Evolutionary conservation across 2,113 vertebrate genomes (phyloP), one percentile per base, ranked within the genome.

Genomic region (Accipiter virgatus): DNA sequence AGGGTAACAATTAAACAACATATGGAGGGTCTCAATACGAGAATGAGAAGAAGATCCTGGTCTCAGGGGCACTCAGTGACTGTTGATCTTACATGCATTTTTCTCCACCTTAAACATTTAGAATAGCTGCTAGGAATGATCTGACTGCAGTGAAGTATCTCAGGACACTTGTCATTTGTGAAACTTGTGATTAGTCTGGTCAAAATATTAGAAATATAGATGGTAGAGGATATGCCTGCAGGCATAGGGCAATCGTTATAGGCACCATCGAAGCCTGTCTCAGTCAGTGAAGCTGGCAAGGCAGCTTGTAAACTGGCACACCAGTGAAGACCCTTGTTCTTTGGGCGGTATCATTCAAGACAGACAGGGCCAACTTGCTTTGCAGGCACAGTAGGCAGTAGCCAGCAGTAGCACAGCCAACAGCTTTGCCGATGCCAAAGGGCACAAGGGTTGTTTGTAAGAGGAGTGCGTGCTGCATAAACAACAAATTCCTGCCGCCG

Each of bases 361-460:
- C 65, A 81, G 84, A 89, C 84, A 92, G 81, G 79, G 50, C 16
- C 63, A 88, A 5, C 79, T 96, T 91, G 77, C 61, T 85, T 43
- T 67, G 74, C 73, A 45, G 47, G 25, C 73, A 79, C 62, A 45
- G 52, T 4, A 36, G 56, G 50, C 36, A 58, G 86, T 31, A 75
- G 92, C 62, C 79, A 56, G 62, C 36, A 85, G 77, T 22, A 82
- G 81, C 61, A 59, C 34, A 89, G 84, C 84, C 81, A 96, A 65
- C 52, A 82, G 48, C 70, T 77, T 88, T 91, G 74, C 81, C 78
- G 75, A 43, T 79, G 81, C 89, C 91, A 96, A 53, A 85, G 91
- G 70, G 45, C 70, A 85, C 27, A 63, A 81, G 29, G 70, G 55
- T 63, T 89, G 59, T 71, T 91, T 91, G 77, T 93, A 94, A 89